Percentiles rank a stretch among this genome's conserved stretches.
These are phyloP conservation scores for Tetramorium bicarinatum DNA, from an alignment of 2,888 invertebrate species.

Conservation along the genomic window DNA sequence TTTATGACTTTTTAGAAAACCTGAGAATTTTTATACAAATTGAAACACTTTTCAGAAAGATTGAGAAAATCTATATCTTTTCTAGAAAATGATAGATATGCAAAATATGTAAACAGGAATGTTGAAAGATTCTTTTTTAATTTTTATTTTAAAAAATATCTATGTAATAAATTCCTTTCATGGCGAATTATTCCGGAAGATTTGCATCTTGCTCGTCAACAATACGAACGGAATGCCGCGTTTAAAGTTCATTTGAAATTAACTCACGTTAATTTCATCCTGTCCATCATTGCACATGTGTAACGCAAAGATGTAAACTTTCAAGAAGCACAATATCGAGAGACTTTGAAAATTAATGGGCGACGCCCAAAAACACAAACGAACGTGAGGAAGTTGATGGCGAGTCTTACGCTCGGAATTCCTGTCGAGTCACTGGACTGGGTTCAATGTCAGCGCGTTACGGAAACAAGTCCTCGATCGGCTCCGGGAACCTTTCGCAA, in stretches of 20 bases:
- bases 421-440: slow-evolving; percentile 42
- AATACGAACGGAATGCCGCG: neutral
- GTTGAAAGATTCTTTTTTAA: neutral
- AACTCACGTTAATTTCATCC: no score
- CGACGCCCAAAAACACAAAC: neutral
- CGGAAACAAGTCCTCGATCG: slow-evolving; percentile 11
- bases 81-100: neutral
- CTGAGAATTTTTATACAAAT: no score
- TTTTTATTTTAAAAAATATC: neutral
- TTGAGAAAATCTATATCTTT: no score
- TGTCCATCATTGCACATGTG: neutral
- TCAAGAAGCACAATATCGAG: neutral
- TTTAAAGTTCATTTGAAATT: neutral
- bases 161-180: neutral
- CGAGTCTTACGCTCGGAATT: slow-evolving; percentile 20
- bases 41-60: no score
- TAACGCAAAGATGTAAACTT: neutral
- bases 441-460: slow-evolving; percentile 50
- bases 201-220: neutral
- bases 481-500: neutral
- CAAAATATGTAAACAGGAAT: neutral
- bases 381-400: neutral
- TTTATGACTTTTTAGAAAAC: no score
- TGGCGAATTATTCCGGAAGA: neutral
- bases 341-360: neutral